phyloP scores from a whole-genome alignment of 2,888 invertebrate species.

The Daptonema setosum region DNA sequence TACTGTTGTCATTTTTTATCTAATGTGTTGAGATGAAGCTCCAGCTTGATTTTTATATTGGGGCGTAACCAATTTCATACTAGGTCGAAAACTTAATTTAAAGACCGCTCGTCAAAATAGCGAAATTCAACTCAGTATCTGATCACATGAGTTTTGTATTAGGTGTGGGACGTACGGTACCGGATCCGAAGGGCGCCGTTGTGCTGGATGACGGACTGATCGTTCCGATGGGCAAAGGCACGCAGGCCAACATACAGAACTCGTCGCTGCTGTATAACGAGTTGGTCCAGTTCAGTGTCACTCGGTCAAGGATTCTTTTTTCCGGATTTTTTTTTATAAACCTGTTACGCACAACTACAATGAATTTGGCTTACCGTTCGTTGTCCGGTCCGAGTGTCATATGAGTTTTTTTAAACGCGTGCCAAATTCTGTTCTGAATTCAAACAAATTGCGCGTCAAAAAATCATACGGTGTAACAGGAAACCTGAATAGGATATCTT shows the following conservation, averaged over 20 bases:
- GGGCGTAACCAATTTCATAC: neutral
- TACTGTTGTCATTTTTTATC: neutral
- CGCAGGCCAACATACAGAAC: conserved; percentile 9
- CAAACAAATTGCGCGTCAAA: too few species aligned
- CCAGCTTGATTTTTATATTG: too few species aligned
- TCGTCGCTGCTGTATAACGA: conserved; percentile 18
- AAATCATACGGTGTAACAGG: too few species aligned
- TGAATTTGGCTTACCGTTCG: too few species aligned
- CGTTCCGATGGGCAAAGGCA: conserved; percentile 29
- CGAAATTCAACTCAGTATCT: too few species aligned
- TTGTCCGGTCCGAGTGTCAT: too few species aligned
- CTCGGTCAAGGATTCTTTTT: neutral
- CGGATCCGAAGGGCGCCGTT: conserved; percentile 45
- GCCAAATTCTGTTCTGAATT: too few species aligned
- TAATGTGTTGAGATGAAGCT: neutral
- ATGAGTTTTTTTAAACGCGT: too few species aligned
- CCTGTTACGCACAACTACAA: neutral
- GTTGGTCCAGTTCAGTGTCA: conserved; percentile 8
- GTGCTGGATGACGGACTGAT: conserved; percentile 40
- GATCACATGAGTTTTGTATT: conserved; percentile 2
- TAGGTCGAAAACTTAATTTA: neutral
- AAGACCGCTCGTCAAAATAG: too few species aligned
- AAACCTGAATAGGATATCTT: too few species aligned
- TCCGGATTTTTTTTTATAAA: neutral
- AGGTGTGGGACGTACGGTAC: conserved; percentile 54